phyloP scores from a whole-genome alignment of 1,140 invertebrate species.

The Pseudomyrmex cubaensis region DNA sequence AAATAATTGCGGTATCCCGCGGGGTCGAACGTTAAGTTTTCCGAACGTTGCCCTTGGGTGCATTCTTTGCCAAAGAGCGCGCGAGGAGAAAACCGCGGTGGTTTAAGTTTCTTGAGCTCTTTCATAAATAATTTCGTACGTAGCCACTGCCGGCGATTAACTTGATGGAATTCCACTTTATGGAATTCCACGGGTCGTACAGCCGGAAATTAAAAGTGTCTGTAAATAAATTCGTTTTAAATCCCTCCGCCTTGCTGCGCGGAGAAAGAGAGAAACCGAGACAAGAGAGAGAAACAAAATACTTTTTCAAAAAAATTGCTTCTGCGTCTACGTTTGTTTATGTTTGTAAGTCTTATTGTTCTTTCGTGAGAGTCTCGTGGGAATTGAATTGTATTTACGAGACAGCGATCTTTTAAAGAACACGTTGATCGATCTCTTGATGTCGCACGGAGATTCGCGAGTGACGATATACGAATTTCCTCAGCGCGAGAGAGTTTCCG shows the following conservation, averaged over 20 bases:
- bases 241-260: too few species aligned
- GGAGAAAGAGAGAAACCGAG: too few species aligned
- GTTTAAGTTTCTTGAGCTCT: slow-evolving; percentile 44
- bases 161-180: slow-evolving; percentile 42
- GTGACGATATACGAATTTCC: slow-evolving; percentile 30
- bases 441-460: slow-evolving; percentile 4
- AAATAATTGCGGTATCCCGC: slow-evolving; percentile 16
- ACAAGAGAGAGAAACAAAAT: too few species aligned
- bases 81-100: background rate
- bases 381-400: background rate
- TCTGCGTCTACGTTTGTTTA: background rate
- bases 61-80: slow-evolving; percentile 18
- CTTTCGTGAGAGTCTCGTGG: background rate
- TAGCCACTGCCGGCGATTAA: slow-evolving; percentile 39
- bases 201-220: slow-evolving; percentile 19
- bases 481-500: slow-evolving; percentile 18
- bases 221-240: too few species aligned
- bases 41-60: slow-evolving; percentile 47
- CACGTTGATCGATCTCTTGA: slow-evolving; percentile 46
- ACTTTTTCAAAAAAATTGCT: background rate
- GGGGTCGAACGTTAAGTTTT: slow-evolving; percentile 17
- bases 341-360: background rate
- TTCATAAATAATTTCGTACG: slow-evolving; percentile 52
- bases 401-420: background rate
- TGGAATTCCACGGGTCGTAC: slow-evolving; percentile 5